phyloP scores from a whole-genome alignment of 2,888 invertebrate species.

The Auanema sp. region DNA sequence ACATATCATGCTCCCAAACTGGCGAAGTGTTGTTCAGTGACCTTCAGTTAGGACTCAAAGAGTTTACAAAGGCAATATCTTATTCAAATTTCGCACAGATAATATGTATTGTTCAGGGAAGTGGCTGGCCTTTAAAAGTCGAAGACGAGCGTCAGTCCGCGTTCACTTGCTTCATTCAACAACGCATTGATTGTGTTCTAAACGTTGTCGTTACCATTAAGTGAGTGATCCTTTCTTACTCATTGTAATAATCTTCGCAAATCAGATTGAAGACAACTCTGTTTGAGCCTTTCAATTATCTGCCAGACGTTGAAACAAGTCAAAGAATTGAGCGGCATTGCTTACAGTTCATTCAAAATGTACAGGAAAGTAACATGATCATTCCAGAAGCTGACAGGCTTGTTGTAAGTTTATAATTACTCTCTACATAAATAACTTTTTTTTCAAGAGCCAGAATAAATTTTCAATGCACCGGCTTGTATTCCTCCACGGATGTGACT shows the following conservation, averaged over 20 bases:
- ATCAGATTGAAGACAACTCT: constrained; percentile 26
- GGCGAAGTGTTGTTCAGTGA: constrained; percentile 19
- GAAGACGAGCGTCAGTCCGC: constrained; percentile 31
- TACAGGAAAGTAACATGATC: constrained; percentile 27
- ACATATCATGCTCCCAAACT: background rate
- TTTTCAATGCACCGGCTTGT: constrained; percentile 53
- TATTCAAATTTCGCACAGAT: background rate
- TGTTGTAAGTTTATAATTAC: too few species aligned
- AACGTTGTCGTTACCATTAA: constrained; percentile 51
- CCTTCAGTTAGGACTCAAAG: constrained; percentile 6
- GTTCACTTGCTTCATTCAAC: constrained; percentile 53
- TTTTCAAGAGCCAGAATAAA: constrained; percentile 23
- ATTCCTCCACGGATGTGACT: constrained; percentile 50
- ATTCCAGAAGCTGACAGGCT: constrained; percentile 32
- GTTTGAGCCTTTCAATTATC: constrained; percentile 57
- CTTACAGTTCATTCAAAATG: constrained; percentile 41
- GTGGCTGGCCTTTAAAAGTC: constrained; percentile 55
- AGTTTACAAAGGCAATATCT: constrained; percentile 14
- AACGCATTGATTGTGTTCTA: constrained; percentile 46
- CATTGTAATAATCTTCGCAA: constrained; percentile 4
- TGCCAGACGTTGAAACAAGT: constrained; percentile 52
- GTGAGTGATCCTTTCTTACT: constrained; percentile 26
- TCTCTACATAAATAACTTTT: too few species aligned
- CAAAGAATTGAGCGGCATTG: constrained; percentile 48
- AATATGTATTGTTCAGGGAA: constrained; percentile 27